Conservation (phyloP, 2,113 vertebrate species). For the Ailurus styani region DNA sequence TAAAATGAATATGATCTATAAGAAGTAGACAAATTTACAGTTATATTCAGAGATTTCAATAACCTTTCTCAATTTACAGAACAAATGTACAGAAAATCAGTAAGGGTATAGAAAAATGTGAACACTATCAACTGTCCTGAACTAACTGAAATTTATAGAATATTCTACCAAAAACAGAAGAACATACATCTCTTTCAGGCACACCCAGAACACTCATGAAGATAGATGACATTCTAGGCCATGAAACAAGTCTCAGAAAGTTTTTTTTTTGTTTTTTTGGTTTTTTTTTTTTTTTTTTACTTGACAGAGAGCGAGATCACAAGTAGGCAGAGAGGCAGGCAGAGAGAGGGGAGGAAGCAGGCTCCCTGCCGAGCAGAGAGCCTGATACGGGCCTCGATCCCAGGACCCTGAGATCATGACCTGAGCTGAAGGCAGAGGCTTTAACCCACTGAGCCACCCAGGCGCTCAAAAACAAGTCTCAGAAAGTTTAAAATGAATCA, state of each 20-base stretch:
- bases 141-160: not conserved
- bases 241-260: not conserved
- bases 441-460: too few species aligned
- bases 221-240: not conserved
- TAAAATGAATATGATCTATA: not conserved
- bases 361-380: too few species aligned
- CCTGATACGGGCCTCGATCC: too few species aligned
- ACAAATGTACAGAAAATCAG: not conserved
- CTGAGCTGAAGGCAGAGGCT: too few species aligned
- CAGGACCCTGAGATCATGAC: too few species aligned
- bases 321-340: too few species aligned
- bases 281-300: too few species aligned
- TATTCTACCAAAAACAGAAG: not conserved
- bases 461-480: not conserved
- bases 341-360: too few species aligned
- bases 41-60: not conserved
- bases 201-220: not conserved
- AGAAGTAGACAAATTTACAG: not conserved
- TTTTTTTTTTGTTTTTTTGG: too few species aligned
- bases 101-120: not conserved
- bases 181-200: not conserved
- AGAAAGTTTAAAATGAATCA: not conserved
- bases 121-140: not conserved
- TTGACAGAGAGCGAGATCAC: too few species aligned
- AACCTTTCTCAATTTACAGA: not conserved